These are phyloP conservation scores for Eira barbara DNA, from an alignment of 2,113 vertebrate species.

Conservation along the genomic window DNA sequence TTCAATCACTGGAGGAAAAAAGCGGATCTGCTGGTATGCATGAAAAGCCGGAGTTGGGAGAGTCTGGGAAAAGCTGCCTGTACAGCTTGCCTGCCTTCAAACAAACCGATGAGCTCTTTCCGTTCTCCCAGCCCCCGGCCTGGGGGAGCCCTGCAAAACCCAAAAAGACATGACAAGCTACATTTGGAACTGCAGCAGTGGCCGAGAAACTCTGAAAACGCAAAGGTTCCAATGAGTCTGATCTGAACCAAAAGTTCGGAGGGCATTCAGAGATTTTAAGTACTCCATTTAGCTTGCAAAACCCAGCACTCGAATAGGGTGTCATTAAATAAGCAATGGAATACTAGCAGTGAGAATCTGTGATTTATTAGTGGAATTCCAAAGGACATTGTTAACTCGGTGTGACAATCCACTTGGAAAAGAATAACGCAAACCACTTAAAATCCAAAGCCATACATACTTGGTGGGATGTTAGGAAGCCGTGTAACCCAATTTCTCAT, in stretches of 20 bases:
- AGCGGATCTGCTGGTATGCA: conserved; percentile 75
- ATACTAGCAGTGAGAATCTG: neutral
- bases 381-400: conserved; percentile 31
- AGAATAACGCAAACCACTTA: conserved; percentile 14
- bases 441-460: conserved; percentile 11
- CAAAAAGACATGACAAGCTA: neutral
- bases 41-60: conserved; percentile 72
- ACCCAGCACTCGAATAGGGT: conserved; percentile 9
- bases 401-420: conserved; percentile 44
- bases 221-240: neutral
- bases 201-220: neutral
- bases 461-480: neutral
- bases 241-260: neutral
- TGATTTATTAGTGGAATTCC: conserved; percentile 22
- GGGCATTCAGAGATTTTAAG: neutral
- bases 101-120: conserved; percentile 46
- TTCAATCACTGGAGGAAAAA: conserved; percentile 77
- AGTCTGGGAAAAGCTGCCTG: conserved; percentile 70
- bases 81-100: conserved; percentile 45
- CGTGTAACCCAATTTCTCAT: neutral
- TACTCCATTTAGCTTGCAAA: conserved; percentile 25
- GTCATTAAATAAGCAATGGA: conserved; percentile 4
- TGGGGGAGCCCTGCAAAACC: neutral
- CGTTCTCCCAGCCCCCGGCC: neutral
- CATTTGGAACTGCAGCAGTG: neutral